Evolutionary conservation across 2,888 invertebrate species (phyloP).

Genomic region (Lutraria lutraria): DNA sequence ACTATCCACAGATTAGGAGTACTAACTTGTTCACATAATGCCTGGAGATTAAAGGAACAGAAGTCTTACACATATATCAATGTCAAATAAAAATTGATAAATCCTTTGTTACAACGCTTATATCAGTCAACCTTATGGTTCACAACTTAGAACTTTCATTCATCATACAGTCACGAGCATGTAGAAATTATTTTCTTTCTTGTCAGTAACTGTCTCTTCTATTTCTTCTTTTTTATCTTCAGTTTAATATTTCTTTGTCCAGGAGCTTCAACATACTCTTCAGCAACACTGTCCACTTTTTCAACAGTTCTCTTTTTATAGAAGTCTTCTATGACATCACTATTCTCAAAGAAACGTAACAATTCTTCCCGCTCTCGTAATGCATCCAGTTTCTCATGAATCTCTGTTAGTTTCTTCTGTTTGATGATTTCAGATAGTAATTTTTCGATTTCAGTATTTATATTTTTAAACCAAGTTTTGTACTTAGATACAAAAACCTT

Average conservation of each 20-base stretch:
- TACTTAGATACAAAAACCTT: slow-evolving; percentile 52
- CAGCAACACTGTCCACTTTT: slow-evolving; percentile 54
- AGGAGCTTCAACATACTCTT: slow-evolving; percentile 68
- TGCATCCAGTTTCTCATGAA: slow-evolving; percentile 74
- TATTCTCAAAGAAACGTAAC: slow-evolving; percentile 80
- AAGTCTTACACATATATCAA: no score
- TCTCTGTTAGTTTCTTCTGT: slow-evolving; percentile 69
- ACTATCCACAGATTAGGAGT: no score
- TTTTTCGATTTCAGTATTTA: slow-evolving; percentile 62
- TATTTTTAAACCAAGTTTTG: slow-evolving; percentile 68
- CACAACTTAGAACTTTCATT: no score
- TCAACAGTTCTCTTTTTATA: slow-evolving; percentile 30
- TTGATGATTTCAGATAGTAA: slow-evolving; percentile 69
- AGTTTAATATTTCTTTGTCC: slow-evolving; percentile 59
- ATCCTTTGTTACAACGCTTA: no score
- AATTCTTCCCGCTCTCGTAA: slow-evolving; percentile 82
- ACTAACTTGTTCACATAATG: no score
- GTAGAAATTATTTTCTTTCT: neutral
- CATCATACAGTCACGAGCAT: no score
- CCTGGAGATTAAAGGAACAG: no score
- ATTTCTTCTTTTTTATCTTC: slow-evolving; percentile 20
- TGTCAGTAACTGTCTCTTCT: neutral
- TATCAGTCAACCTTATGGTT: no score
- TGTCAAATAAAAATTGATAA: no score
- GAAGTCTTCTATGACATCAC: slow-evolving; percentile 69